Conservation (phyloP, 2,797 vertebrate species). For the Lepilemur septentrionalis region DNA sequence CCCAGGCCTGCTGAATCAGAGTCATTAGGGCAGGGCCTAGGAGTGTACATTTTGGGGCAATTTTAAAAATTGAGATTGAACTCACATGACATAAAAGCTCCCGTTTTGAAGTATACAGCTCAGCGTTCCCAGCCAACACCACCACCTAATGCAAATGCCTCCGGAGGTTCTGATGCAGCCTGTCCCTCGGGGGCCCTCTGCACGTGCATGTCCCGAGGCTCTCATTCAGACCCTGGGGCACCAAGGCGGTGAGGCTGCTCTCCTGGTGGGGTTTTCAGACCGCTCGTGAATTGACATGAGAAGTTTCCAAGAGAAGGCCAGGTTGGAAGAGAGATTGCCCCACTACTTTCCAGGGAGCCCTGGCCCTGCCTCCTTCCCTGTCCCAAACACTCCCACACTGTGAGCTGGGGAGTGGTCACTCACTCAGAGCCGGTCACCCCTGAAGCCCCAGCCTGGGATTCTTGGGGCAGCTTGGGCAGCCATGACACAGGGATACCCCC, state of each 20-base stretch:
- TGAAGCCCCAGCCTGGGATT: not conserved
- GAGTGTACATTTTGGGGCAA: not conserved
- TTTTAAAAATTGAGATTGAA: not conserved
- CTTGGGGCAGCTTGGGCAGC: not conserved
- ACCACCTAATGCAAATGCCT: not conserved
- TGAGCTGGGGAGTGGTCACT: not conserved
- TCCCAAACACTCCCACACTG: too few relatives aligned
- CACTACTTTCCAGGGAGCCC: not conserved
- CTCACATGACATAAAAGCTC: not conserved
- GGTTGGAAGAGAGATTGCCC: not conserved
- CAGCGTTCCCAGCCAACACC: not conserved
- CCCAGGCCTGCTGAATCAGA: not conserved
- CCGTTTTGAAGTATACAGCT: not conserved
- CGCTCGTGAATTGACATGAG: not conserved
- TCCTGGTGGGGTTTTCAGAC: not conserved
- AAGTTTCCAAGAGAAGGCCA: not conserved
- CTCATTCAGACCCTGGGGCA: not conserved
- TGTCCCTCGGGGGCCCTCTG: not conserved
- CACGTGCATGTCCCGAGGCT: not conserved
- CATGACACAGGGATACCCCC: not conserved
- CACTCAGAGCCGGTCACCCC: not conserved
- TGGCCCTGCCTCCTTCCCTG: too few relatives aligned
- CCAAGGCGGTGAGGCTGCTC: not conserved
- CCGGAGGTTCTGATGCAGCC: not conserved
- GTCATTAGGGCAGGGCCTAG: not conserved